These are phyloP conservation scores for Lepus townsendii DNA, from an alignment of 2,797 vertebrate species.

Conservation along the genomic window DNA sequence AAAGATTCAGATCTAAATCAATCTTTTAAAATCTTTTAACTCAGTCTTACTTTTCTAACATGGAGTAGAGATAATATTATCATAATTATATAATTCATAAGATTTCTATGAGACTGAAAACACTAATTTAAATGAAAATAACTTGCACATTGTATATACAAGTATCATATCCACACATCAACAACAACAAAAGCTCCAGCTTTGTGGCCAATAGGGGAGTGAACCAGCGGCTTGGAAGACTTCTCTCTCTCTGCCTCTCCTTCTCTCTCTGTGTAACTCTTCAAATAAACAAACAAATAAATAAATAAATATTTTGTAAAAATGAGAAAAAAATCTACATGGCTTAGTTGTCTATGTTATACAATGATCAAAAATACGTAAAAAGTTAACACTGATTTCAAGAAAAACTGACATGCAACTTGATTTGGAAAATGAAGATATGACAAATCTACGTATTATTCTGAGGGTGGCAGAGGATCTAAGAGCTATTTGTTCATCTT, in stretches of 20 bases:
- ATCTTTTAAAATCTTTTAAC: no score
- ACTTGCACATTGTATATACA: not conserved
- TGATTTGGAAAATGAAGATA: not conserved
- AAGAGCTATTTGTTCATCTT: not conserved
- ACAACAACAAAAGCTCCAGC: no score
- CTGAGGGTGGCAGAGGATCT: not conserved
- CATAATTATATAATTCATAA: not conserved
- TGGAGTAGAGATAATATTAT: no score
- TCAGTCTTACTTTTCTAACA: no score
- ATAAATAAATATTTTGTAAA: not conserved
- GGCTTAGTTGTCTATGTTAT: not conserved
- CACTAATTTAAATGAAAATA: slow-evolving; percentile 36
- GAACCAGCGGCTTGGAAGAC: no score
- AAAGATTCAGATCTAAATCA: no score
- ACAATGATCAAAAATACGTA: not conserved
- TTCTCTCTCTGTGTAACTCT: no score
- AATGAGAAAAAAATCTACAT: not conserved
- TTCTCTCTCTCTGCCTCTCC: no score
- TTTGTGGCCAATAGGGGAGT: no score
- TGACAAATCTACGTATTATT: not conserved
- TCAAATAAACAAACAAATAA: not conserved
- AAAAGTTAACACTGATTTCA: not conserved
- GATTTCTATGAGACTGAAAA: not conserved
- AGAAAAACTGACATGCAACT: not conserved
- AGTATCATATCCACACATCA: not conserved